Percentiles rank a stretch among this genome's conserved stretches.
Conservation (phyloP, 2,888 invertebrate species). For the Meta bourneti region DNA sequence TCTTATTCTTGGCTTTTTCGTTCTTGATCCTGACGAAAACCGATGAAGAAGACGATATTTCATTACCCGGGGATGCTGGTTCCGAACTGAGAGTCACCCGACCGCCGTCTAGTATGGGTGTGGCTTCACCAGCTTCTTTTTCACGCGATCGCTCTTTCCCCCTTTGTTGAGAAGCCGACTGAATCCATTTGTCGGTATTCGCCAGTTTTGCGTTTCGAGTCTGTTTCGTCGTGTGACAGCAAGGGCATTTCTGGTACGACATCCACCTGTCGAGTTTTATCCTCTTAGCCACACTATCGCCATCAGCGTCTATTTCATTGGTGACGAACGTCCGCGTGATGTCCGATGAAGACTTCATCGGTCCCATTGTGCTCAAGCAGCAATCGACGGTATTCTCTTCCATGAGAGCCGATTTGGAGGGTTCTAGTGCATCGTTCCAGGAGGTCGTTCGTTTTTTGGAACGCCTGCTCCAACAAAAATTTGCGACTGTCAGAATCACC, state of each 20-base stretch:
- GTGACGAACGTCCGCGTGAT: constrained; percentile 7
- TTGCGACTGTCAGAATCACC: background rate
- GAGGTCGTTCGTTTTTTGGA: background rate
- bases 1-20: no score
- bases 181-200: no score
- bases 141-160: no score
- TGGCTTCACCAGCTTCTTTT: no score
- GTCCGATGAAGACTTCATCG: background rate
- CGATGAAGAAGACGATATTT: no score
- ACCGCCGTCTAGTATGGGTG: no score
- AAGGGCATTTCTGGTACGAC: constrained; percentile 17
- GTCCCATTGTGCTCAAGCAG: background rate
- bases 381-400: background rate
- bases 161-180: no score
- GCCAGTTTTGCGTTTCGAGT: background rate
- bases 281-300: constrained; percentile 32
- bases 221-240: background rate
- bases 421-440: background rate
- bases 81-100: no score
- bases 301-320: constrained; percentile 36
- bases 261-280: constrained; percentile 63
- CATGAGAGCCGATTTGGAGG: background rate
- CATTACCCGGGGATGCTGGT: no score
- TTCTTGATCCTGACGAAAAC: no score
- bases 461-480: constrained; percentile 18